Evolutionary conservation across 2,113 vertebrate genomes (phyloP).

Genomic region (Malurus melanocephalus): DNA sequence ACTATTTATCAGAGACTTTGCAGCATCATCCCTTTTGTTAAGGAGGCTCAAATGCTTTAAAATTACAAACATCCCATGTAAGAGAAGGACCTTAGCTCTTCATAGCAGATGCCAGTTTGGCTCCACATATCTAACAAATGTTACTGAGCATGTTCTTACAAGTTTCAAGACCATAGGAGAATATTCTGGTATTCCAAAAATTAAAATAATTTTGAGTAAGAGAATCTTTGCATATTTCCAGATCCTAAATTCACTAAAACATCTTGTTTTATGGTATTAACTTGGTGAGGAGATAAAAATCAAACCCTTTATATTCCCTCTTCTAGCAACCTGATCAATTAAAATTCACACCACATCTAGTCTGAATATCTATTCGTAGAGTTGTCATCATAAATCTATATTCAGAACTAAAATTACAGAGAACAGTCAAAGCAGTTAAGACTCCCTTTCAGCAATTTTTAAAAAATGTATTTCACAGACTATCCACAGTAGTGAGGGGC

Average conservation of each 20-base stretch:
- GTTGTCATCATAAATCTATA: background rate
- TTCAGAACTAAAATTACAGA: background rate
- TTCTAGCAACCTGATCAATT: background rate
- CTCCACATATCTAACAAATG: background rate
- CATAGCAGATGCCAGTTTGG: background rate
- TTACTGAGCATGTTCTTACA: background rate
- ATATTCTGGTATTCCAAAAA: background rate
- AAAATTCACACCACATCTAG: background rate
- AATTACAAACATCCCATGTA: background rate
- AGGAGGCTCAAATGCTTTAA: background rate
- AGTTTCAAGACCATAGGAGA: background rate
- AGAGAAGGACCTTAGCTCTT: background rate
- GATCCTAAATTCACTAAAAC: background rate
- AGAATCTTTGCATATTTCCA: background rate
- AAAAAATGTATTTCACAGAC: background rate
- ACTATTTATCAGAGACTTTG: background rate
- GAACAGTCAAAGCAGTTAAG: background rate
- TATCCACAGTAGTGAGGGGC: fast-evolving
- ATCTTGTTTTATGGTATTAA: background rate
- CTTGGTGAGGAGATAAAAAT: background rate
- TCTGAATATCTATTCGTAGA: background rate
- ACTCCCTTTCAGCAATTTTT: background rate
- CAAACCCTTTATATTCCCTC: background rate
- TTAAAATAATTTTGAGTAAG: background rate
- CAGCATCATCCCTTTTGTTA: background rate